Evolutionary conservation across 1,140 invertebrate species (phyloP), one percentile per base, ranked within the genome.

Genomic region (Aphelenchoides besseyi): DNA sequence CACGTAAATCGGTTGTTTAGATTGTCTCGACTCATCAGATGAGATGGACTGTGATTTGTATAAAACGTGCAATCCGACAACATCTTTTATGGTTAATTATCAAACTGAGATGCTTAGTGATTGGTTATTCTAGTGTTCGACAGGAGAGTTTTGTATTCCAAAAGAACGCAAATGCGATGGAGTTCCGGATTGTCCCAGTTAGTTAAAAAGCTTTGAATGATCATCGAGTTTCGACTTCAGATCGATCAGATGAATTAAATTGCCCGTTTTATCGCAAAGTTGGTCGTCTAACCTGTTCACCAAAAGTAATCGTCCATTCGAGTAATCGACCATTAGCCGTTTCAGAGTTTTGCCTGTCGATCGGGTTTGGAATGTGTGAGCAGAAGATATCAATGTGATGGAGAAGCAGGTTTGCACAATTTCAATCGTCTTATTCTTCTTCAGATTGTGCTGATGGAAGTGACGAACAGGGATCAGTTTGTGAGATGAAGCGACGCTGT

Each of bases 1-100:
- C 23, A 12, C 41, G 12, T 48, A 16, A 48, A 48, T 48, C 41
- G 41, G 41, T 23, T 48, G n/a, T 48, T 12, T 23, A 59, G 55
- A 59, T 59, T 59, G 55, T 33, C 23, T 23, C 12, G 55, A 59
- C 55, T 23, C 16, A 8, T 59, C 55, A 33, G 55, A 59, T 23
- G 55, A 59, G 18, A 23, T 8, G 5, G 26, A 16, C 18, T 59
- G 55, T 33, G 55, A 59, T 28, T 5, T 5, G 5, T 28, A 16
- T 28, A 5, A 5, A 33, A 23, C 55, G 12, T 59, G 55, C 55
- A 23, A 59, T 59, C 18, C 55, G 12, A 28, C 26, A 59, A 59
- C 5, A 23, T 12, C 5, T 28, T 59, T 59, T 8, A 59, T 59
- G 55, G 55, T 59, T 48, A 12, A 33, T 59, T 59, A 8, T 33